Evolutionary conservation across 1,140 invertebrate genomes (phyloP), one percentile per base, ranked within the genome.

Genomic region (Lamellibrachia luymesi): DNA sequence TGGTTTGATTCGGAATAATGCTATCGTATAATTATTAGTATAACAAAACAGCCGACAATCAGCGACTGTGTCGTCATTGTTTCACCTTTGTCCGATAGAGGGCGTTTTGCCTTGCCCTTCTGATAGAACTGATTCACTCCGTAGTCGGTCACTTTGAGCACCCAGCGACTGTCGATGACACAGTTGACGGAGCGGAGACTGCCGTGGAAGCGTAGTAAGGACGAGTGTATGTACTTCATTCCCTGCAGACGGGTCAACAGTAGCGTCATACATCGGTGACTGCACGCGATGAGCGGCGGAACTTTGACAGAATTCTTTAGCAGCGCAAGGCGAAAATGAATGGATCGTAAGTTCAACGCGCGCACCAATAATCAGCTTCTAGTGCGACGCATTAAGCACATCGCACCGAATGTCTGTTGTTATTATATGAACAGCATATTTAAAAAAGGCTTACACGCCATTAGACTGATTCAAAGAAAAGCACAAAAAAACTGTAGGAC

Each of bases 71-170:
- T 80, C 25, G 64, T 0, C 64, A 80, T 80, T 22, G 64, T 6
- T 80, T 80, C 64, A 80, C 64, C 64, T 80, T 80, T 80, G 64
- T 80, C 64, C 64, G 64, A 10, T 80, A 80, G 17, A 80, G 64
- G 64, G 2, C 64, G 64, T 22, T 80, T 80, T 80, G 5, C 64
- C 17, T 80, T 80, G 64, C 64, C 13, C 64, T 80, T 80, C 64
- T 80, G 64, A 2, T 80, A 80, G 64, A 80, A 80, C 64, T 80
- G 64, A 22, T 80, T 80, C 0, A 99, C 96, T 2, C 99, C 99
- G 96, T 99, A 99, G 96, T 99, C 99, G 0, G 99, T 98, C 80
- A 99, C 98, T 97, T 99, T 99, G 2, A 99, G 97, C 0, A 99
- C 98, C 96, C 99, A 99, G 51, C 99, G 97, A n/a, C 98, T 98